Evolutionary conservation across 1,140 invertebrate genomes (phyloP).

Genomic region (Polypedilum pembai): DNA sequence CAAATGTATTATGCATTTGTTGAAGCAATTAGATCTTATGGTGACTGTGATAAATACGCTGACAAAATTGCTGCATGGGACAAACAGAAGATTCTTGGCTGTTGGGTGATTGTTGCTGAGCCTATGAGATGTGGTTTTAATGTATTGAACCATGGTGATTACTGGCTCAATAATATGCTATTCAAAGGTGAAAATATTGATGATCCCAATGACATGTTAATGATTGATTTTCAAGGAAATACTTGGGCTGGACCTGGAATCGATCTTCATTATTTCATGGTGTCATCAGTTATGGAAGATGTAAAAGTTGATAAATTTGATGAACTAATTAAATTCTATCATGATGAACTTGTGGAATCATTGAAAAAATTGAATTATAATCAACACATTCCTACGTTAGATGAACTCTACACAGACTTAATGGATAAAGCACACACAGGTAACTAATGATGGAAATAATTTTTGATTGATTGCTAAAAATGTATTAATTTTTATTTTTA

Average conservation of each 20-base stretch:
- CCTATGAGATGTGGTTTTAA: not conserved
- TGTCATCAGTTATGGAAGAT: not conserved
- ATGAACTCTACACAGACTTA: not conserved
- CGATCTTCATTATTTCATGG: not conserved
- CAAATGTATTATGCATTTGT: not conserved
- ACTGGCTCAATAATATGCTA: conserved; percentile 60
- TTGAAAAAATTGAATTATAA: not conserved
- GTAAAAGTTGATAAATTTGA: not conserved
- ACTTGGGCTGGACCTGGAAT: not conserved
- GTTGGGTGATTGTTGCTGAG: not conserved
- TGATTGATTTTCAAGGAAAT: not conserved
- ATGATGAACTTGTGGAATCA: not conserved
- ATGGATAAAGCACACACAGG: not conserved
- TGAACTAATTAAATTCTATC: not conserved
- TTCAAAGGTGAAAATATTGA: conserved; percentile 49
- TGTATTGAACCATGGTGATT: conserved; percentile 47
- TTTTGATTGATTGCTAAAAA: not conserved
- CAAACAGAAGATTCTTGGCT: not conserved
- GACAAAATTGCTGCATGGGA: not conserved
- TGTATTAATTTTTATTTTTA: not conserved
- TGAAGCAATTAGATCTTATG: not conserved
- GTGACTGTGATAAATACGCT: not conserved
- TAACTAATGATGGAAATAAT: not conserved
- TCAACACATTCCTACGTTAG: not conserved
- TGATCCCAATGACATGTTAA: conserved; percentile 37